Conservation (phyloP, 2,888 invertebrate genomes). For the Sinotaia quadrata region DNA sequence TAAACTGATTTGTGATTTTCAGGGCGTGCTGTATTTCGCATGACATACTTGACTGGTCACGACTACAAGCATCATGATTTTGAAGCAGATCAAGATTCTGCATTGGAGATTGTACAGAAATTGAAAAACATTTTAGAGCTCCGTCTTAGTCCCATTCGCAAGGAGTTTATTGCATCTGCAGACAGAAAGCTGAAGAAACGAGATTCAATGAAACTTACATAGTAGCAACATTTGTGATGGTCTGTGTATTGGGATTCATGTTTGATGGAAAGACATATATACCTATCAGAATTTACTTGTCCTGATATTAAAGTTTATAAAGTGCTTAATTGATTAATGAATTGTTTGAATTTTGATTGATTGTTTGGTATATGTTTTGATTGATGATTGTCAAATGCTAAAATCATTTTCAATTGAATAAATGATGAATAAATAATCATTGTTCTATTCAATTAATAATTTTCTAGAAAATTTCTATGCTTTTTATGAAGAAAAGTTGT, state of each 20-base stretch:
- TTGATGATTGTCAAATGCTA: no score
- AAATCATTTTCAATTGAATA: no score
- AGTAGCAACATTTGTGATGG: constrained; percentile 5
- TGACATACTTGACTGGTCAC: constrained; percentile 77
- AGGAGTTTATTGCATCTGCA: constrained; percentile 85
- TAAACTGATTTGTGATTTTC: constrained; percentile 31
- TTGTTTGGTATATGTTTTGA: no score
- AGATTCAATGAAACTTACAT: constrained; percentile 47
- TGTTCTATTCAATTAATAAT: no score
- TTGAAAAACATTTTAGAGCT: constrained; percentile 89
- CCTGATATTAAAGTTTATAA: no score
- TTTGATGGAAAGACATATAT: no score
- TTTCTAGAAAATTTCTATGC: no score
- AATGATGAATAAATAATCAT: no score
- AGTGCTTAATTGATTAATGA: no score
- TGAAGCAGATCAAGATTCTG: constrained; percentile 83
- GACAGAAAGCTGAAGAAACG: constrained; percentile 77
- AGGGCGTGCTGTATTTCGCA: constrained; percentile 81
- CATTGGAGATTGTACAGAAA: constrained; percentile 88
- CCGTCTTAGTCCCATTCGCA: constrained; percentile 83
- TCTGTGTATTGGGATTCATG: background rate
- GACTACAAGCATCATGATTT: constrained; percentile 89
- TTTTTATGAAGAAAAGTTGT: no score
- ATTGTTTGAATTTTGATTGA: no score
- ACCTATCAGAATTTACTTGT: no score